Conservation (phyloP, 2,113 vertebrate species). For the Columba livia region DNA sequence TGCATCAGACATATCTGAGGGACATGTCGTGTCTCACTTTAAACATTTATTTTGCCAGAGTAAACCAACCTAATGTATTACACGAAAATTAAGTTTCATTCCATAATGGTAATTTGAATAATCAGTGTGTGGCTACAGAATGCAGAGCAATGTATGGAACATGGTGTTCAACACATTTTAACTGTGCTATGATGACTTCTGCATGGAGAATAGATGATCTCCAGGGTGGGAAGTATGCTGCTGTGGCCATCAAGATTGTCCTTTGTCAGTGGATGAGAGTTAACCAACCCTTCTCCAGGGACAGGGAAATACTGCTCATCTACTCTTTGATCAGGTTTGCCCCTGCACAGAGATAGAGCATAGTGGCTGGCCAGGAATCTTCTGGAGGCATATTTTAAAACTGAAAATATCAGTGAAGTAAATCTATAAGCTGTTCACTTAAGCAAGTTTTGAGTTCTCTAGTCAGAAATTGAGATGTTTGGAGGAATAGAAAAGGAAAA, state of each 20-base stretch:
- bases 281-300: background rate
- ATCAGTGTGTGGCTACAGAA: background rate
- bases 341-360: background rate
- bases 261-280: background rate
- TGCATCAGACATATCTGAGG: background rate
- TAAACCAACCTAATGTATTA: conserved; percentile 15
- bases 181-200: background rate
- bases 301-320: background rate
- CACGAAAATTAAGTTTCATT: background rate
- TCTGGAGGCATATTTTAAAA: background rate
- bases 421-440: background rate
- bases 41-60: background rate
- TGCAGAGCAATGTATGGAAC: background rate
- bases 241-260: background rate
- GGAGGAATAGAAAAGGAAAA: background rate
- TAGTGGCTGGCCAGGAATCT: background rate
- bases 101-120: conserved; percentile 2
- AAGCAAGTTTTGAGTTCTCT: background rate
- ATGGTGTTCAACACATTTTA: fast-evolving
- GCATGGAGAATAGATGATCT: background rate
- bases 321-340: background rate
- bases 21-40: background rate
- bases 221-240: background rate
- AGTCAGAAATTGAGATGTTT: background rate
- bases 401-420: background rate